Base-by-base conservation (phyloP, 2,113 vertebrate genomes). In the Syrmaticus mikado region DNA sequence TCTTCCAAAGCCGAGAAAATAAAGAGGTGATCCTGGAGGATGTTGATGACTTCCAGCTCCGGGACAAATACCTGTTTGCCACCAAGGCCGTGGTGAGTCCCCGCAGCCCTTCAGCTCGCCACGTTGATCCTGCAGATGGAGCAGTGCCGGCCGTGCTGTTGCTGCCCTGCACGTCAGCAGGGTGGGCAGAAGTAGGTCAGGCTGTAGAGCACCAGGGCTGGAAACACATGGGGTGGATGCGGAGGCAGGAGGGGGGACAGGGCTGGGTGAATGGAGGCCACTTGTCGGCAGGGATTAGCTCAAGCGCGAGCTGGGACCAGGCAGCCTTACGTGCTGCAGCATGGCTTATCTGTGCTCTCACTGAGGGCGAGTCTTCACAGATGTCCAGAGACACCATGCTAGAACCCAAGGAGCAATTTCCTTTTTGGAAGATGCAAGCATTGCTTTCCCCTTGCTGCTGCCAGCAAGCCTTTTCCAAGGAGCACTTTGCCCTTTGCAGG, bases 21-120 rank as follows among this genome's bases (percentile, higher is more conserved):
- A 98, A 98, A 83, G 98, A 97, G 10, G 87, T 99, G 11, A 97
- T 99, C 93, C 97, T 99, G 88, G 99, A 99, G 79, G 98, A 98
- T 1, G 98, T 98, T 4, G 98, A 98, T 68, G 99, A 99, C 94
- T 99, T 99, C 95, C 99, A 99, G 96, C 98, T 99, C 65, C 97
- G 98, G 64, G 99, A 99, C 96, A 99, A 99, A 84, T 99, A 99
- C 97, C 98, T 99, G 98, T 99, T 99, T 66, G 99, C 99, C 36
- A 99, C 99, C 10, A 99, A 98, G 90, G 98, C 98, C 11, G 98
- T 97, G 98, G 99, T 99, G 95, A 98, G 99, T 95, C 9, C 4
- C 74, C 2, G 0, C 10, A 20, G 68, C 85, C 85, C 30, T 6
- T 12, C n/a, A 13, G 57, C 25, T 84, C 21, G 40, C 55, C 19